A percentile compares a stretch with the other conserved stretches of the same genome.
phyloP scores from a whole-genome alignment of 2,888 invertebrate species.

The Aleiodes testaceus region DNA sequence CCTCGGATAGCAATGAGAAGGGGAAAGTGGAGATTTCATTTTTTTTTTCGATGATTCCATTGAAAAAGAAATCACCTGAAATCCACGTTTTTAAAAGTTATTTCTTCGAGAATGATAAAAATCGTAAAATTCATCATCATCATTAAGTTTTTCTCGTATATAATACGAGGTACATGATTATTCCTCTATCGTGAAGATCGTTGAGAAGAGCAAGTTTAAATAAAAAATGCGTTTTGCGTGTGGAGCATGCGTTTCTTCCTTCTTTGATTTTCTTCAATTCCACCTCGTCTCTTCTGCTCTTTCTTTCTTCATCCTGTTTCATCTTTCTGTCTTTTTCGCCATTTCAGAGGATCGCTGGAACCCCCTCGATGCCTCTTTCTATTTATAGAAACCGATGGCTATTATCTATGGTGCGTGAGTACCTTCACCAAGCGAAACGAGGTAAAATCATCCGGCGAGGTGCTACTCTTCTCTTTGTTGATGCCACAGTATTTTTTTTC shows the following conservation, averaged over 20 bases:
- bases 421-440: slow-evolving; percentile 35
- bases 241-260: slow-evolving; percentile 21
- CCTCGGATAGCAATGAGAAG: neutral
- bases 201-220: slow-evolving; percentile 30
- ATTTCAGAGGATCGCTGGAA: slow-evolving; percentile 26
- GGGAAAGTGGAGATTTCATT: no score
- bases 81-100: neutral
- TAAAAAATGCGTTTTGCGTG: slow-evolving; percentile 31
- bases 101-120: no score
- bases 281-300: neutral
- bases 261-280: slow-evolving; percentile 2
- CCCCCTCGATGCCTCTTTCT: slow-evolving; percentile 43
- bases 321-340: slow-evolving; percentile 18
- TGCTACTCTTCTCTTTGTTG: slow-evolving; percentile 17
- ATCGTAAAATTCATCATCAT: neutral
- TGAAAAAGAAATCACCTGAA: neutral
- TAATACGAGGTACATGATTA: slow-evolving; percentile 10
- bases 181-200: slow-evolving; percentile 24
- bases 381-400: slow-evolving; percentile 55
- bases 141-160: neutral
- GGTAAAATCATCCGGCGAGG: slow-evolving; percentile 30
- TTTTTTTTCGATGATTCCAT: no score
- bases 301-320: slow-evolving; percentile 7
- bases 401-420: slow-evolving; percentile 55
- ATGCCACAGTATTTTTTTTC: neutral